phyloP scores from a whole-genome alignment of 2,888 invertebrate genomes.

The Spodoptera exigua region DNA sequence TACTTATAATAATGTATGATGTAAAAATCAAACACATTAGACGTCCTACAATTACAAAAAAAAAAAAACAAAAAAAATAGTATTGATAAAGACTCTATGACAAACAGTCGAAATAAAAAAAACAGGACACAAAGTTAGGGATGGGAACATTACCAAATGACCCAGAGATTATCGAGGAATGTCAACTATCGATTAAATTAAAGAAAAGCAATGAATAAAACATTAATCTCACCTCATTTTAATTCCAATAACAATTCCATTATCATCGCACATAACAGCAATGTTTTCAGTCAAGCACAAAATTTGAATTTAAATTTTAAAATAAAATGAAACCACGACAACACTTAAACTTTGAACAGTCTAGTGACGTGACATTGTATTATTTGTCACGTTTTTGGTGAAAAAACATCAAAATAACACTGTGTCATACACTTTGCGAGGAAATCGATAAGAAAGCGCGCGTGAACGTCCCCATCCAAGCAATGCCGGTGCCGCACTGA shows the following conservation, averaged over 20 bases:
- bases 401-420: slow-evolving; percentile 80
- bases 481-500: slow-evolving; percentile 76
- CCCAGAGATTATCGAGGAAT: slow-evolving; percentile 27
- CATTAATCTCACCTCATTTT: slow-evolving; percentile 68
- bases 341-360: slow-evolving; percentile 62
- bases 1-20: too few relatives aligned
- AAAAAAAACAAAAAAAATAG: too few relatives aligned
- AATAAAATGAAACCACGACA: slow-evolving; percentile 66
- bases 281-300: slow-evolving; percentile 59
- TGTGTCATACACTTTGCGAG: slow-evolving; percentile 54
- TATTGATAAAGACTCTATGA: too few relatives aligned
- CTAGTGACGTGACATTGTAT: slow-evolving; percentile 60
- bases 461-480: slow-evolving; percentile 62
- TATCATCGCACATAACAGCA: slow-evolving; percentile 53
- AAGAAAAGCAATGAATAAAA: slow-evolving; percentile 37
- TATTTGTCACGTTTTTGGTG: slow-evolving; percentile 74
- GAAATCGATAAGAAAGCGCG: slow-evolving; percentile 72
- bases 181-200: slow-evolving; percentile 17
- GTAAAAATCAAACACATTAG: too few relatives aligned
- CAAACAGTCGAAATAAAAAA: neutral
- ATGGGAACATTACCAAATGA: slow-evolving; percentile 2
- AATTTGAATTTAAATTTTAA: slow-evolving; percentile 37
- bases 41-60: too few relatives aligned
- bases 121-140: slow-evolving; percentile 11
- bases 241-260: slow-evolving; percentile 66